These are phyloP conservation scores for Corythornis madagascariensis DNA, from an alignment of 2,113 vertebrate species.

Conservation along the genomic window DNA sequence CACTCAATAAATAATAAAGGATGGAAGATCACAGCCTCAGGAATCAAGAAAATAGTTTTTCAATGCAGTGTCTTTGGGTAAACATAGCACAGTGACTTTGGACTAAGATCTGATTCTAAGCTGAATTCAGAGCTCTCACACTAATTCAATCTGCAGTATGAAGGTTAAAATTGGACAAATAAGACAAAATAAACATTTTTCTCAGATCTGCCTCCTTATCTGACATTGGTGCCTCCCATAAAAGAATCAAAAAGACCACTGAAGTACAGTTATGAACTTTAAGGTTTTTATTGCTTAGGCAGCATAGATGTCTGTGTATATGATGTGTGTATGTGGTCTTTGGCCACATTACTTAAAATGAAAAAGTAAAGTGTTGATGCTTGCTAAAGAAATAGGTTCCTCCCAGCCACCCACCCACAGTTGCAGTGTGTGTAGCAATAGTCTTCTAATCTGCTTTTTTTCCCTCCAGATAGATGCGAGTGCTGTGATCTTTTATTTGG, in stretches of 20 bases:
- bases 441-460: background rate
- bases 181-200: conserved; percentile 14
- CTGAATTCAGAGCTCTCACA: background rate
- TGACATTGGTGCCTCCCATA: background rate
- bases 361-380: conserved; percentile 67
- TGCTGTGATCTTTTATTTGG: conserved; percentile 55
- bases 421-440: conserved; percentile 27
- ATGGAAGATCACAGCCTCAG: background rate
- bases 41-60: conserved; percentile 2
- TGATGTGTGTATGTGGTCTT: conserved; percentile 47
- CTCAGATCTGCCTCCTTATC: background rate
- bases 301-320: background rate
- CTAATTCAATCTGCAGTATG: background rate
- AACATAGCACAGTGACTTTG: background rate
- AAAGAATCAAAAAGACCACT: background rate
- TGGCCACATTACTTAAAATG: conserved; percentile 61
- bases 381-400: conserved; percentile 66
- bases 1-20: background rate
- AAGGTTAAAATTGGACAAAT: background rate
- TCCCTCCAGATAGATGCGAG: conserved; percentile 40
- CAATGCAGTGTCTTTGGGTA: background rate
- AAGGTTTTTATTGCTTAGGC: background rate
- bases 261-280: background rate
- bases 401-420: conserved; percentile 59
- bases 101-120: background rate